Conservation (phyloP, 2,888 invertebrate genomes). For the Eurytoma adleriae region DNA sequence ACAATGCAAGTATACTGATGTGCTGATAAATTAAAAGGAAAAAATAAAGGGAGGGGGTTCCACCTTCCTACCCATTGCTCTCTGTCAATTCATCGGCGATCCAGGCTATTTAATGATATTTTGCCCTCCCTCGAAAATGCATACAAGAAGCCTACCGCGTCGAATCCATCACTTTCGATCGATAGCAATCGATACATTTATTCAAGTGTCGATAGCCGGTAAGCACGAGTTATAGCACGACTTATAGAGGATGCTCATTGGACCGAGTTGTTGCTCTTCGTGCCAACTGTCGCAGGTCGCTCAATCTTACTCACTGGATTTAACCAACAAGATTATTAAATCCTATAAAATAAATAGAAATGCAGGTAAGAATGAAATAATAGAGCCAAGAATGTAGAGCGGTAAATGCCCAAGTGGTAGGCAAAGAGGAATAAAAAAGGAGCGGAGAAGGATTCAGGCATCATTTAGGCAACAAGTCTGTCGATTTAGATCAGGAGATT, state of each 20-base stretch:
- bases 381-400: too few relatives aligned
- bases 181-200: constrained; percentile 58
- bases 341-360: too few relatives aligned
- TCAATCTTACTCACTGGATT: too few relatives aligned
- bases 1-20: too few relatives aligned
- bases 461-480: constrained; percentile 65
- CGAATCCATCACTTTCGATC: constrained; percentile 57
- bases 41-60: too few relatives aligned
- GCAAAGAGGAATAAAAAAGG: neutral
- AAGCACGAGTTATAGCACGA: neutral
- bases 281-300: too few relatives aligned
- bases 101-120: neutral
- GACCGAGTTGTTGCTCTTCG: too few relatives aligned
- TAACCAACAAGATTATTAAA: too few relatives aligned
- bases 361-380: too few relatives aligned
- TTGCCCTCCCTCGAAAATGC: constrained; percentile 17
- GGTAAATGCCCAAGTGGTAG: neutral
- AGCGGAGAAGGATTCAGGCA: constrained; percentile 36
- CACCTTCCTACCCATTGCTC: neutral
- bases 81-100: constrained; percentile 29
- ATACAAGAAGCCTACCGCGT: constrained; percentile 15
- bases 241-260: too few relatives aligned
- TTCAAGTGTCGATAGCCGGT: constrained; percentile 43
- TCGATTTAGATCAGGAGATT: constrained; percentile 72
- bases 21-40: too few relatives aligned